Evolutionary conservation across 2,113 vertebrate species (phyloP), one percentile per base, ranked within the genome.

Genomic region (Nothobranchius furzeri): DNA sequence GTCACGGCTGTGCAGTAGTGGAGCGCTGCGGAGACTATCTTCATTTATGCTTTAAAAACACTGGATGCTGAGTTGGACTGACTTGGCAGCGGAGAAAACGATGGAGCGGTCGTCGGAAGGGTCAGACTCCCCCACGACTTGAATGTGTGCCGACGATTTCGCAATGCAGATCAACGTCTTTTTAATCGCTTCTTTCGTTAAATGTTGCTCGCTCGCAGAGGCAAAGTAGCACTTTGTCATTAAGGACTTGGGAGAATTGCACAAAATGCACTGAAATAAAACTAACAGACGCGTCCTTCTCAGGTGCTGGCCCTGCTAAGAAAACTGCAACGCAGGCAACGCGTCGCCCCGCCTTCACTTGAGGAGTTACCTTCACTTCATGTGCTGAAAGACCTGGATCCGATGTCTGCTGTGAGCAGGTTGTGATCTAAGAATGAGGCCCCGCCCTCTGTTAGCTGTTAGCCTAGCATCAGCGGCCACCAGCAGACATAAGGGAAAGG

Each of bases 11-110:
- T 75, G 76, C 51, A 80, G 82, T 83, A 88, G 82, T 83, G 82
- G 87, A 82, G 86, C 85, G 85, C 84, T 88, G 83, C 83, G 82
- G 82, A 85, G 76, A 89, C 87, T 91, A 91, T 92, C 89, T 93
- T 93, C 91, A 93, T 88, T 92, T 93, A 92, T 92, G 91, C 90
- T 93, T 92, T 75, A 79, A 84, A 88, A 91, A 93, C 91, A 92
- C 88, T 85, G 79, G 86, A 84, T 86, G 89, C 92, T 91, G 92
- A 91, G 88, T 88, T 74, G 80, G 79, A 81, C 79, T 66, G 85
- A 76, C 79, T 85, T 82, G 82, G 86, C 74, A 75, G 79, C 70
- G 82, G 80, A 81, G 30, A 40, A 40, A 80, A 65, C 70, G 75
- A 73, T 53, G 40, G 79, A 83, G 81, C 67, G 79, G 64, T 78